Evolutionary conservation across 2,797 vertebrate genomes (phyloP).

Genomic region (Otus scops): DNA sequence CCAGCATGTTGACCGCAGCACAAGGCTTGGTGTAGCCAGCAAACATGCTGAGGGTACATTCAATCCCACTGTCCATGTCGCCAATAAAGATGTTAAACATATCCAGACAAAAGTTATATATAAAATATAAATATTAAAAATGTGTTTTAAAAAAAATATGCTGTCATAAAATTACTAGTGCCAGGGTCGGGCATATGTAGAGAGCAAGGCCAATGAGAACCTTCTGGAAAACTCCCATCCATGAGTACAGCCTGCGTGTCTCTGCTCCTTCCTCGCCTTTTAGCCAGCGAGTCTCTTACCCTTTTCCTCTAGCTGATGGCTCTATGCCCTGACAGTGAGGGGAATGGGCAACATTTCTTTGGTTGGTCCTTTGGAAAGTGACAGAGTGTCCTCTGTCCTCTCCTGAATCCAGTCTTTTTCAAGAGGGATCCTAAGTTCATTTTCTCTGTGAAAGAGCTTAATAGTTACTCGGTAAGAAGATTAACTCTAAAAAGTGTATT

Average conservation of each 20-base stretch:
- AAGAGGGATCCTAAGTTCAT: neutral
- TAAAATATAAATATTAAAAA: neutral
- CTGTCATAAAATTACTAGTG: no score
- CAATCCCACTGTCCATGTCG: no score
- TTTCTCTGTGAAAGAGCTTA: neutral
- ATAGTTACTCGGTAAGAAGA: neutral
- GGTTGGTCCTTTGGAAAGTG: neutral
- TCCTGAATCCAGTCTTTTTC: neutral
- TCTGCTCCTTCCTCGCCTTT: neutral
- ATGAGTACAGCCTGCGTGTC: neutral
- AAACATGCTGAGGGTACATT: no score
- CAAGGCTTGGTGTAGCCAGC: neutral
- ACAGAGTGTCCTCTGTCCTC: neutral
- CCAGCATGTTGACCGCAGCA: no score
- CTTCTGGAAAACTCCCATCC: no score
- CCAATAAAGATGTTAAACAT: no score
- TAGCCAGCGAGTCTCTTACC: neutral
- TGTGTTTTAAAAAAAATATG: neutral
- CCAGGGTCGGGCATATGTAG: neutral
- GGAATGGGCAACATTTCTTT: neutral
- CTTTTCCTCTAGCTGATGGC: neutral
- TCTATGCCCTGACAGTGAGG: neutral
- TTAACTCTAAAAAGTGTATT: neutral
- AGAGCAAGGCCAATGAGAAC: neutral
- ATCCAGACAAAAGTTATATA: neutral